phyloP scores from a whole-genome alignment of 2,797 vertebrate genomes.

The Cheirogaleus major region DNA sequence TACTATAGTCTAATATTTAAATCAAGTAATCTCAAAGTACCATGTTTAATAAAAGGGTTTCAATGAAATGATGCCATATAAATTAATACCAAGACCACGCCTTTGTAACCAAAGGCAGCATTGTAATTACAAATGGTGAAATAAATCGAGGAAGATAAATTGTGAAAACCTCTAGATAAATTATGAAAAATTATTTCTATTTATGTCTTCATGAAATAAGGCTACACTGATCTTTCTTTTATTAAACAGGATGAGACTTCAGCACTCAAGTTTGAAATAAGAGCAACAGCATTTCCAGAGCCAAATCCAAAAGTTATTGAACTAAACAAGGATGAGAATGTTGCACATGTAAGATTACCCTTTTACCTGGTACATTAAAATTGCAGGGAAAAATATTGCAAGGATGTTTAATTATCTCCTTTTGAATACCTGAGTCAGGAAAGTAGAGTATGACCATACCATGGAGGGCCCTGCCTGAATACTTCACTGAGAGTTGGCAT shows the following conservation, averaged over 20 bases:
- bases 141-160: background rate
- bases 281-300: conserved; percentile 87
- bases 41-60: conserved; percentile 13
- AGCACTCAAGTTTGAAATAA: conserved; percentile 89
- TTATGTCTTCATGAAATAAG: background rate
- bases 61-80: background rate
- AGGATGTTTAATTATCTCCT: background rate
- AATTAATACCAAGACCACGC: background rate
- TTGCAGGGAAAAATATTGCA: background rate
- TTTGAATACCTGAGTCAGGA: background rate
- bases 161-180: background rate
- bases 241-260: conserved; percentile 91
- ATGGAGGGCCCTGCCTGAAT: background rate
- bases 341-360: conserved; percentile 85
- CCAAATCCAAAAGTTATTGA: conserved; percentile 87
- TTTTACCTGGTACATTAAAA: background rate
- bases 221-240: conserved; percentile 14
- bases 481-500: background rate
- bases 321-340: conserved; percentile 83
- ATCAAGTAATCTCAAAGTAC: background rate
- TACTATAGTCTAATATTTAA: background rate
- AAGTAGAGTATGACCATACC: background rate
- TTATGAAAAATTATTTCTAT: background rate
- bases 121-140: background rate
- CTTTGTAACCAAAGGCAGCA: background rate